Evolutionary conservation across 2,797 vertebrate genomes (phyloP).

Genomic region (Micrastur ruficollis): DNA sequence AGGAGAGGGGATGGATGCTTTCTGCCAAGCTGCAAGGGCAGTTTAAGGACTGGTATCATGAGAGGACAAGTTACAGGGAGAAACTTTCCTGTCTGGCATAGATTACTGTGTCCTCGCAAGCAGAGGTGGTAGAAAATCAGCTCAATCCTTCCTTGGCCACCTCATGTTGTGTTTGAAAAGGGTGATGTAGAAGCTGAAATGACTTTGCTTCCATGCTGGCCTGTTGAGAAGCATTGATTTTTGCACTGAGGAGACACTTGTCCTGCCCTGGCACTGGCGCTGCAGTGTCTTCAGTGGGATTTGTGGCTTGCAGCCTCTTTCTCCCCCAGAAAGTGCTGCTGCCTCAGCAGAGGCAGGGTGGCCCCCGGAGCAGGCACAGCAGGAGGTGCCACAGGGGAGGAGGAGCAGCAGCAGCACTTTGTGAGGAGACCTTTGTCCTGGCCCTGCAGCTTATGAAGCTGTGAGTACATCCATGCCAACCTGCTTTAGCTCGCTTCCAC

Average conservation of each 20-base stretch:
- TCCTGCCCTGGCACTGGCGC: background rate
- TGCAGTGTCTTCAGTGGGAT: background rate
- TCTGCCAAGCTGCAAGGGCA: slow-evolving; percentile 24
- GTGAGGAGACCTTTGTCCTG: background rate
- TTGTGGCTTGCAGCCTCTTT: background rate
- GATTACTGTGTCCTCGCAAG: background rate
- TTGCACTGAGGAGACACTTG: background rate
- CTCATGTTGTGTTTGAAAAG: background rate
- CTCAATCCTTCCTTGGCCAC: background rate
- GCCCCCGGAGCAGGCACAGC: accelerated
- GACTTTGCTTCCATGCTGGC: background rate
- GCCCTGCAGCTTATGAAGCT: background rate
- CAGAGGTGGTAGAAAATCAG: background rate
- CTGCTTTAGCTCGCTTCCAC: background rate
- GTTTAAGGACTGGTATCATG: background rate
- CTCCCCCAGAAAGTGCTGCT: background rate
- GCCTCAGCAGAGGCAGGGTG: background rate
- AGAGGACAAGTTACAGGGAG: background rate
- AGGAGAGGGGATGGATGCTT: background rate
- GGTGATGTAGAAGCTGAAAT: background rate
- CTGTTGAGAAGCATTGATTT: background rate
- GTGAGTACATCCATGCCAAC: background rate
- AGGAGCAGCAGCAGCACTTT: background rate
- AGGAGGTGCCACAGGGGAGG: accelerated
- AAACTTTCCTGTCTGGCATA: background rate